Evolutionary conservation across 2,113 vertebrate species (phyloP).

Genomic region (Acanthochromis polyacanthus): DNA sequence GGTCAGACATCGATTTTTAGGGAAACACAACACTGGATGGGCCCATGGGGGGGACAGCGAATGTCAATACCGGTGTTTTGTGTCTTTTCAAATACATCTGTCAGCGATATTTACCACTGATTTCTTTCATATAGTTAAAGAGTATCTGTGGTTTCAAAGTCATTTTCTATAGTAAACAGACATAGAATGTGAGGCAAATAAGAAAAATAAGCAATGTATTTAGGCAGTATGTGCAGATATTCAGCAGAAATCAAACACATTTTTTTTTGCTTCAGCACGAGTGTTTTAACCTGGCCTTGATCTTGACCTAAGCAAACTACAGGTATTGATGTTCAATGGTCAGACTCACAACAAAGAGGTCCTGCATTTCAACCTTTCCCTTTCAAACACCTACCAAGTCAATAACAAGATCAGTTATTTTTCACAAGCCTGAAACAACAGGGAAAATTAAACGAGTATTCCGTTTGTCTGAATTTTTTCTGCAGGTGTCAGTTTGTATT

Average conservation of each 20-base stretch:
- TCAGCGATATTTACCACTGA: slow-evolving; percentile 28
- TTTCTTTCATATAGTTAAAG: background rate
- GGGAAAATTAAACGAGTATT: too few relatives aligned
- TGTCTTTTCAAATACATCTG: slow-evolving; percentile 55
- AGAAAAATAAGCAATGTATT: background rate
- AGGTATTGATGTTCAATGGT: background rate
- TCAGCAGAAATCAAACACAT: too few relatives aligned
- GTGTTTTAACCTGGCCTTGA: background rate
- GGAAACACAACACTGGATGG: slow-evolving; percentile 39
- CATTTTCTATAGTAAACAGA: background rate
- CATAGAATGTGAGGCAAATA: background rate
- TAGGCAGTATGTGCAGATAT: background rate
- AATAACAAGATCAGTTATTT: too few relatives aligned
- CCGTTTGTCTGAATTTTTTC: too few relatives aligned
- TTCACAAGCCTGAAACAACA: too few relatives aligned
- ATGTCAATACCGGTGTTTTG: slow-evolving; percentile 59
- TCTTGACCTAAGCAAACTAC: background rate
- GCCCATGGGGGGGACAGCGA: slow-evolving; percentile 4
- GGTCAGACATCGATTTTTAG: slow-evolving; percentile 69
- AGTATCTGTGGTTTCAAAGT: background rate
- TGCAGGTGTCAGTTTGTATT: too few relatives aligned
- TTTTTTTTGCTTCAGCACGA: slow-evolving; percentile 17
- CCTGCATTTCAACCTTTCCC: too few relatives aligned
- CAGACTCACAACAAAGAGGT: background rate
- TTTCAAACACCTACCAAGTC: too few relatives aligned